A percentile compares a stretch with the other conserved stretches of the same genome.
Evolutionary conservation across 2,888 invertebrate species (phyloP).

Genomic region (Drosophila multiciliata): DNA sequence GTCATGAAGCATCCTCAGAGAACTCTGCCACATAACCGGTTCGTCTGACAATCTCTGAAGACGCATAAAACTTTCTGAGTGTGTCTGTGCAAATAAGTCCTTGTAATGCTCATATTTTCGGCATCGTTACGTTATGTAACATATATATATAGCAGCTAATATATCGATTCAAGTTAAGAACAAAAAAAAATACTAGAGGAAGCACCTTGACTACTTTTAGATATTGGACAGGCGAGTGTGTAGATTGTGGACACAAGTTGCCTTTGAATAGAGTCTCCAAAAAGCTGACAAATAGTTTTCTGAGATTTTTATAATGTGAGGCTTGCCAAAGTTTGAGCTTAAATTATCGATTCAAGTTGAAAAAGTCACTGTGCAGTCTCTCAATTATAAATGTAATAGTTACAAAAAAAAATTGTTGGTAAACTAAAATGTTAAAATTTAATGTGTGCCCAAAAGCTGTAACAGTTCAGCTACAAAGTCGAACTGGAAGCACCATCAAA

Average conservation of each 20-base stretch:
- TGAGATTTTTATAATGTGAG: slow-evolving; percentile 64
- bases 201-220: slow-evolving; percentile 7
- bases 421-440: neutral
- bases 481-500: neutral
- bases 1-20: slow-evolving; percentile 34
- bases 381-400: slow-evolving; percentile 19
- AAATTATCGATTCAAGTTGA: slow-evolving; percentile 55
- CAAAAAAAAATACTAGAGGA: slow-evolving; percentile 9
- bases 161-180: slow-evolving; percentile 68
- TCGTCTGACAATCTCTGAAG: slow-evolving; percentile 14
- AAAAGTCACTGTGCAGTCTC: slow-evolving; percentile 12
- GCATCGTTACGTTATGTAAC: slow-evolving; percentile 53
- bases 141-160: slow-evolving; percentile 34
- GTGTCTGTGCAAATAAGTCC: slow-evolving; percentile 48
- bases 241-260: slow-evolving; percentile 7
- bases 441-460: neutral
- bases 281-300: slow-evolving; percentile 75
- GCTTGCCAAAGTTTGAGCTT: slow-evolving; percentile 42
- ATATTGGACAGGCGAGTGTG: slow-evolving; percentile 5
- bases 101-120: slow-evolving; percentile 60
- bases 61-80: slow-evolving; percentile 9
- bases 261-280: slow-evolving; percentile 13
- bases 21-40: slow-evolving; percentile 14
- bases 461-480: neutral
- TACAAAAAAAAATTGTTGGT: slow-evolving; percentile 18